These are phyloP conservation scores for Characodon lateralis DNA, from an alignment of 2,797 vertebrate genomes.

Conservation along the genomic window DNA sequence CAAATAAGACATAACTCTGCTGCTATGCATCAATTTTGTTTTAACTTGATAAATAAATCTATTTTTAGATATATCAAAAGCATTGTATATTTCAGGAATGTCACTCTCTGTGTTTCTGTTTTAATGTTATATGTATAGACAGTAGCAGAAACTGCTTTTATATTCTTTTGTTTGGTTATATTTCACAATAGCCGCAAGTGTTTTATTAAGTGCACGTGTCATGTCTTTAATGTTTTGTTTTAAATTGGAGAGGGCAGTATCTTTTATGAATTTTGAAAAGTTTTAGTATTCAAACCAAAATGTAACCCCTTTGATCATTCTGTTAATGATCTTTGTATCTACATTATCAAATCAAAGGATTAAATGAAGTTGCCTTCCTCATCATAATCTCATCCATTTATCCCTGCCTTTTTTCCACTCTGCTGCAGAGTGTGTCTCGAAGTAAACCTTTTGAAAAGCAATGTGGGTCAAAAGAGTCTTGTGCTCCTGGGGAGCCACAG, in stretches of 20 bases:
- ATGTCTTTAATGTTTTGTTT: background rate
- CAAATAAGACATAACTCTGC: background rate
- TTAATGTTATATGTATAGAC: background rate
- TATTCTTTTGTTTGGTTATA: background rate
- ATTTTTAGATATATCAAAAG: background rate
- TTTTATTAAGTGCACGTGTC: background rate
- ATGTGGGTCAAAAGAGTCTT: conserved; percentile 45
- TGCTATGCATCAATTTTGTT: background rate
- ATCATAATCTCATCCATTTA: conserved; percentile 30
- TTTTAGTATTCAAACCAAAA: background rate
- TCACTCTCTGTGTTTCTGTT: background rate
- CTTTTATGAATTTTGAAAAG: background rate
- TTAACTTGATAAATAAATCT: background rate
- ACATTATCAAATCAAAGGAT: conserved; percentile 16
- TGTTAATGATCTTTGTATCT: background rate
- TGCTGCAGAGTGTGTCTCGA: conserved; percentile 12
- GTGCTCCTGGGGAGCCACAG: conserved; percentile 45
- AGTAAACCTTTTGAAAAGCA: conserved; percentile 64
- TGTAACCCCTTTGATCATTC: background rate
- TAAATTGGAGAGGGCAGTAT: background rate
- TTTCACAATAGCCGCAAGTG: background rate
- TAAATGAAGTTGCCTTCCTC: conserved; percentile 37
- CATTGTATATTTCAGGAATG: background rate
- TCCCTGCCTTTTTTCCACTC: conserved; percentile 36
- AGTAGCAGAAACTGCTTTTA: background rate